phyloP scores from a whole-genome alignment of 2,797 vertebrate species.

The Sebastes melanostomus region DNA sequence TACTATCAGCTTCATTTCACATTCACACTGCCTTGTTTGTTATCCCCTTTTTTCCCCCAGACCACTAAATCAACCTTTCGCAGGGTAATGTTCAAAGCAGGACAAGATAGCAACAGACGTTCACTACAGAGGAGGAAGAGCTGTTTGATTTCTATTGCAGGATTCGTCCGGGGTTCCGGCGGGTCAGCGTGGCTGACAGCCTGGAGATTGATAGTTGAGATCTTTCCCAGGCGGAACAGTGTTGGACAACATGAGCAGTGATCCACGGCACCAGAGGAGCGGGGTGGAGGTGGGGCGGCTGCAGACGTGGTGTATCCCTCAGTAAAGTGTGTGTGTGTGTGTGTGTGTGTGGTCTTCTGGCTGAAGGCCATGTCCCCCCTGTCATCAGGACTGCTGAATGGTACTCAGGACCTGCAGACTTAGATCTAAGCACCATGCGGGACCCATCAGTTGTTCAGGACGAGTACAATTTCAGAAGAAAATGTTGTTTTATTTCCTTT shows the following conservation, averaged over 20 bases:
- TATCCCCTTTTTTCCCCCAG: conserved; percentile 5
- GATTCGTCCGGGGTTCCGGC: conserved; percentile 47
- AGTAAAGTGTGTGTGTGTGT: conserved; percentile 23
- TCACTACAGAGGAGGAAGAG: conserved; percentile 46
- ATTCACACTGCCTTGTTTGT: conserved; percentile 52
- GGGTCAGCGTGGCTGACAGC: conserved; percentile 73
- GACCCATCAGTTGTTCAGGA: conserved; percentile 39
- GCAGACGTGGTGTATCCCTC: conserved; percentile 26
- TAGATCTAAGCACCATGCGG: conserved; percentile 22
- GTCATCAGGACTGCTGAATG: conserved; percentile 41
- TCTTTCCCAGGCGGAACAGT: conserved; percentile 67
- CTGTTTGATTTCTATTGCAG: conserved; percentile 65
- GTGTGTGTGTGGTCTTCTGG: conserved; percentile 22
- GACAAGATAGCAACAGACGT: conserved; percentile 62
- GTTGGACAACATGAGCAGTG: conserved; percentile 73
- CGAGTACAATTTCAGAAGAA: conserved; percentile 31
- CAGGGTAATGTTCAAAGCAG: conserved; percentile 61
- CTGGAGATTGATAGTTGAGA: conserved; percentile 75
- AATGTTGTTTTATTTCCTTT: conserved; percentile 2
- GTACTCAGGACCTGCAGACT: conserved; percentile 35
- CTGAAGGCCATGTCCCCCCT: conserved; percentile 24
- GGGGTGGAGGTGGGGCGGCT: conserved; percentile 37
- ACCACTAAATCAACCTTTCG: conserved; percentile 64
- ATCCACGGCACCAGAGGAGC: conserved; percentile 65
- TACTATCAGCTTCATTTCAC: conserved; percentile 27